Evolutionary conservation across 2,113 vertebrate species (phyloP).

Genomic region (Castor canadensis): DNA sequence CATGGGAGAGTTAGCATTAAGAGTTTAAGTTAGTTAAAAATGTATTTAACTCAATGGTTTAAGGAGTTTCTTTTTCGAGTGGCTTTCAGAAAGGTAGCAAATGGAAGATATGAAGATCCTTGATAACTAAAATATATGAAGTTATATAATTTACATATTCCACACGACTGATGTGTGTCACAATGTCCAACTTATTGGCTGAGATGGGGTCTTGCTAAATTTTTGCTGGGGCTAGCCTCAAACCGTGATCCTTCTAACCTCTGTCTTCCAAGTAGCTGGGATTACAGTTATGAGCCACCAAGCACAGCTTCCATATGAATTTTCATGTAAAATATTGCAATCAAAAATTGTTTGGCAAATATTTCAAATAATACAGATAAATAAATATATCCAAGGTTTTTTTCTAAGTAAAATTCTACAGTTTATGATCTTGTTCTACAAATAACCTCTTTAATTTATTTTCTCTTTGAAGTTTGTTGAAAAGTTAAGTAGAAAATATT

Average conservation of each 20-base stretch:
- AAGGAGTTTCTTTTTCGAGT: neutral
- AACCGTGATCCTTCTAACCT: no score
- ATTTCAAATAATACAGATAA: constrained; percentile 37
- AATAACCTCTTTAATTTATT: neutral
- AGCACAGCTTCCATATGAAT: no score
- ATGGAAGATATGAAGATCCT: neutral
- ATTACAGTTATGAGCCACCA: no score
- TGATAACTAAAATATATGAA: neutral
- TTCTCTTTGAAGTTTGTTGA: constrained; percentile 33
- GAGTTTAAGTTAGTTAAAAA: neutral
- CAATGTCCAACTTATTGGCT: no score
- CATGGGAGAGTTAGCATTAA: neutral
- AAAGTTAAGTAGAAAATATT: neutral
- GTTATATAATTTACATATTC: neutral
- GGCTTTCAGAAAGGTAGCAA: neutral
- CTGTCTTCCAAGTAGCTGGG: no score
- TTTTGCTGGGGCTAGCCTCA: no score
- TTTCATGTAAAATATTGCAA: constrained; percentile 4
- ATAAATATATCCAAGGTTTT: neutral
- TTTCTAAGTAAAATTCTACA: neutral
- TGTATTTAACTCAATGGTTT: neutral
- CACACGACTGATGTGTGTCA: no score
- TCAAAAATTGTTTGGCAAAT: neutral
- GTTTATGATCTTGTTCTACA: neutral
- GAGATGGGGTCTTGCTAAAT: no score